Evolutionary conservation across 64 coral and sea anemone genomes (phyloP), one percentile per base, ranked within the genome.

Genomic region (Porites australiensis): DNA sequence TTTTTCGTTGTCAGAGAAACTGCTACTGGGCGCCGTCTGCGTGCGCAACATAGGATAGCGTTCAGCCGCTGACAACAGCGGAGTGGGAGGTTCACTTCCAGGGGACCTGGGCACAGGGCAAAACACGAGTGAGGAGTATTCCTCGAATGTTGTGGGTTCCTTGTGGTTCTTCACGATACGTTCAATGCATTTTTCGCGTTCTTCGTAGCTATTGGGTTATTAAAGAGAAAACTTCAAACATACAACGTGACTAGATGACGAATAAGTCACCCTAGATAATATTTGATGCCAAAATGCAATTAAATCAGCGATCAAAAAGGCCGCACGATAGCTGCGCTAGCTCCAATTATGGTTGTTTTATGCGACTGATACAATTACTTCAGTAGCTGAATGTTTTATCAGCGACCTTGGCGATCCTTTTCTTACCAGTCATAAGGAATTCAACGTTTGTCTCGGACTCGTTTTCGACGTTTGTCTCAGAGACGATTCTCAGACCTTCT

Each of bases 131-230:
- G 94, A 95, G 3, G 97, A 91, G 59, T 94, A 98, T 27, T 96
- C 97, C 71, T 98, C 97, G 45, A 91, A 98, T 7, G 88, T 90
- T 20, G 97, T 91, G 19, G 77, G 68, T 15, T 98, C 89, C 55
- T 98, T 98, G 64, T 94, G 97, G 16, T 91, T 86, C 18, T 95
- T 82, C 2, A 98, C 97, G 61, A 98, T 96, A 55, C 82, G 87
- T 27, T 93, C 89, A 70, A 98, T 98, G 63, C 94, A 93, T 3
- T 86, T 83, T 2, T 88, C 87, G 70, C 97, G 83, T 27, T 98
- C 97, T 88, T 98, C 97, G 73, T 88, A 98, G 88, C 97, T 98
- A 53, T 48, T 7, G 6, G 8, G 15, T 3, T 14, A 60, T 93
- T 62, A 96, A 93, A 91, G 91, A 45, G 74, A 19, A 70, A 72